These are phyloP conservation scores for Pseudonaja textilis DNA, from an alignment of 2,113 vertebrate genomes.

Conservation along the genomic window DNA sequence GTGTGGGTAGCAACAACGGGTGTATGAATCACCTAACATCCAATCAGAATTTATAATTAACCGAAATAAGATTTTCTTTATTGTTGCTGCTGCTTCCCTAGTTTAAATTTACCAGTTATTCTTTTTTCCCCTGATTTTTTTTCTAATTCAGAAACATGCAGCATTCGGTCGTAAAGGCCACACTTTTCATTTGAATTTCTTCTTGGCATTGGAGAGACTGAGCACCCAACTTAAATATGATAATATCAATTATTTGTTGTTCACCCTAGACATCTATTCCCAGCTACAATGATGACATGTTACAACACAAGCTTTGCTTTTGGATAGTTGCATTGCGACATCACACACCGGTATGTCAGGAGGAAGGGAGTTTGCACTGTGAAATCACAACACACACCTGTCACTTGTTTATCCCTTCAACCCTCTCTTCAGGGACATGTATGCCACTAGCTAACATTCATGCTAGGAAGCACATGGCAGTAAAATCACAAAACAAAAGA, in stretches of 20 bases:
- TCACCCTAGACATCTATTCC: not conserved
- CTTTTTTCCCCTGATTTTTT: not conserved
- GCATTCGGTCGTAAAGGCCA: not conserved
- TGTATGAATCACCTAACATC: not conserved
- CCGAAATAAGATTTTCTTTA: not conserved
- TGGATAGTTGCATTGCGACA: not conserved
- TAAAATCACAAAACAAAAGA: not conserved
- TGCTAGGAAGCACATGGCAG: not conserved
- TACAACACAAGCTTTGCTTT: not conserved
- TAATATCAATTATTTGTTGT: not conserved
- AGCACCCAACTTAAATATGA: not conserved
- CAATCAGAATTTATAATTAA: not conserved
- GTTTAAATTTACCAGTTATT: not conserved
- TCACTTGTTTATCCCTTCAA: not conserved
- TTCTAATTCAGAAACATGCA: not conserved
- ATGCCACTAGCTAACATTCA: not conserved
- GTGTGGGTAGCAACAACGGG: not conserved
- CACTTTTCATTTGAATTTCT: not conserved
- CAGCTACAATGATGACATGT: not conserved
- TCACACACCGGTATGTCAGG: not conserved
- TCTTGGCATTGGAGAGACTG: not conserved
- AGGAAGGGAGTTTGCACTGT: not conserved
- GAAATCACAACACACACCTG: not conserved
- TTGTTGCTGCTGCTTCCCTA: not conserved
- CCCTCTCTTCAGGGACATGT: not conserved